A percentile compares a stretch with the other conserved stretches of the same genome.
phyloP scores from a whole-genome alignment of 2,113 vertebrate genomes.

The Macroglossus sobrinus region DNA sequence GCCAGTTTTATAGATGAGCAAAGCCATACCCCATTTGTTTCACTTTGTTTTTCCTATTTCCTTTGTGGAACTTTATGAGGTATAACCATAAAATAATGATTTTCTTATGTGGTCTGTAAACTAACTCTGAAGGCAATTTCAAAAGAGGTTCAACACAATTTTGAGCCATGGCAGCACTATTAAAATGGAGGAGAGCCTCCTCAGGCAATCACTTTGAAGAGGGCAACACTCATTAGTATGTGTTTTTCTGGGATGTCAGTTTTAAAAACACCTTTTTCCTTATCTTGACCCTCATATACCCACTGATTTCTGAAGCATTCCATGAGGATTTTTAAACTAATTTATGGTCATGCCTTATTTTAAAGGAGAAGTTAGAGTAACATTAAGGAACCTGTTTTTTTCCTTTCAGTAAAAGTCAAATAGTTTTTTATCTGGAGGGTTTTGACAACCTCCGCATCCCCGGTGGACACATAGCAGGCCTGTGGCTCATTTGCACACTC shows the following conservation, averaged over 20 bases:
- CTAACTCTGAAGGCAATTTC: constrained; percentile 29
- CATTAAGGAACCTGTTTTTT: neutral
- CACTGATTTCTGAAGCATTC: neutral
- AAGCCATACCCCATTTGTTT: constrained; percentile 45
- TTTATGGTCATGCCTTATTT: neutral
- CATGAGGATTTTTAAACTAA: neutral
- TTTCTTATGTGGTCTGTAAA: constrained; percentile 55
- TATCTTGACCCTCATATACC: neutral
- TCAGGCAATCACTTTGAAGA: neutral
- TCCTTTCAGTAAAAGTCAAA: constrained; percentile 38
- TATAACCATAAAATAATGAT: constrained; percentile 49
- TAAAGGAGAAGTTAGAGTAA: neutral
- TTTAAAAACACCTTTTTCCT: neutral
- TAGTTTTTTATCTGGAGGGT: constrained; percentile 38
- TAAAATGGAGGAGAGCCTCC: neutral
- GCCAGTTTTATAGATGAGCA: constrained; percentile 22
- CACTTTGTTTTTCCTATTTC: constrained; percentile 26
- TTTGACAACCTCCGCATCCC: constrained; percentile 17
- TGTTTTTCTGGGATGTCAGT: neutral
- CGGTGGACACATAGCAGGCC: neutral
- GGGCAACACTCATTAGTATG: neutral
- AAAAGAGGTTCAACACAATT: neutral
- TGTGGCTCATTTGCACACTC: constrained; percentile 35
- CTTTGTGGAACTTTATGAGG: constrained; percentile 23
- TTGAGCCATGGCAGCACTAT: neutral